Evolutionary conservation across 1,140 invertebrate species (phyloP), one percentile per base, ranked within the genome.

Genomic region (Palaemon carinicauda): DNA sequence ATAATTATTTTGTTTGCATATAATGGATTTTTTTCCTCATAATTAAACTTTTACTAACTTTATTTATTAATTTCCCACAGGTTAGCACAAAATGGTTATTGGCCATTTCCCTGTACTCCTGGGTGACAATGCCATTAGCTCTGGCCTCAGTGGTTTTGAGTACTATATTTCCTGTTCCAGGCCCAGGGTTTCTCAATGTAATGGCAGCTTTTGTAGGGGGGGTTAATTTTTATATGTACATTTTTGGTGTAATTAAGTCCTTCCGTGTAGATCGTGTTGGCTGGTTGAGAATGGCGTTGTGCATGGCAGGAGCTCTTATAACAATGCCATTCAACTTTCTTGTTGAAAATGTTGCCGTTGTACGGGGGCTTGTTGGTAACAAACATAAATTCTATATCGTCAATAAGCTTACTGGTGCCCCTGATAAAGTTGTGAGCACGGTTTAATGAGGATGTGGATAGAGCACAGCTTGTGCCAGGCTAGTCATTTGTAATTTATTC

Each of bases 351-450:
- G 93, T 97, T 83, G 97, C 97, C 41, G 96, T 98, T 12, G 95
- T 98, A 89, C 97, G 96, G 96, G 97, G 97, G 10, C 92, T 97
- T 41, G 94, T 97, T 88, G 96, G 96, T 27, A 96, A 98, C 90
- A 98, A 98, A 92, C 96, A 98, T 92, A 96, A 96, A 92, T 99
- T 98, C 93, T 98, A 98, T 92, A 94, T 99, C 89, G 97, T 99
- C 12, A 96, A 97, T 90, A 98, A 98, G 92, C 56, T 89, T 24
- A 87, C 82, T 15, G 81, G 77, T 33, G 65, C 54, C 53, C 78
- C 86, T 9, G 85, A 84, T 77, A 77, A 83, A 71, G 83, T 79
- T 54, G 88, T 83, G 31, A 89, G 53, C 31, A 80, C 82, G 17
- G 88, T 87, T 79, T 89, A 82, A 89, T 29, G n/a, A 17, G 52